phyloP scores from a whole-genome alignment of 2,113 vertebrate genomes.

The Octodon degus region DNA sequence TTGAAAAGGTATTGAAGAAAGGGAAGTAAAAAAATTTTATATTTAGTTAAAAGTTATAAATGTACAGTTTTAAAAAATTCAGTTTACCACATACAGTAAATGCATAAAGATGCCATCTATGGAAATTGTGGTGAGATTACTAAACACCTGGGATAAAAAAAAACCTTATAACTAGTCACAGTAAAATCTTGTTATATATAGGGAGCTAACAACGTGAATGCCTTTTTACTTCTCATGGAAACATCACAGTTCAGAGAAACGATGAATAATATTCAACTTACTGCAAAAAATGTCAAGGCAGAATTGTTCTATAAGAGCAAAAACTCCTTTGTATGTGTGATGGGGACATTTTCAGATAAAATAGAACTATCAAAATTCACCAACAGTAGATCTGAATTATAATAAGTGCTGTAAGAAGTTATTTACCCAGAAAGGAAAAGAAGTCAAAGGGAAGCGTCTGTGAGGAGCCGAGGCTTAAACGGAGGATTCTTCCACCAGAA shows the following conservation, averaged over 20 bases:
- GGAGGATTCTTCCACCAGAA: neutral
- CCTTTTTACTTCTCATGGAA: neutral
- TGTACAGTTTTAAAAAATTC: neutral
- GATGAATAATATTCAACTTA: neutral
- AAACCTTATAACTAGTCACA: neutral
- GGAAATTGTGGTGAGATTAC: neutral
- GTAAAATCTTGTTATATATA: neutral
- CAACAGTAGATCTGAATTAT: neutral
- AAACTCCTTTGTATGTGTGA: neutral
- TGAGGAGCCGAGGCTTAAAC: neutral
- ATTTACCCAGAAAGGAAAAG: neutral
- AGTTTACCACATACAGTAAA: neutral
- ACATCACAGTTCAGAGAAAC: neutral
- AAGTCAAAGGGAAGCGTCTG: neutral
- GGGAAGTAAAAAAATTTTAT: neutral
- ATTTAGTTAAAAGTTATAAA: neutral
- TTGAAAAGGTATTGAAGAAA: neutral
- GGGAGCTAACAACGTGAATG: neutral
- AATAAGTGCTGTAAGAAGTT: neutral
- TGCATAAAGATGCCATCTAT: neutral
- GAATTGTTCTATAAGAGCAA: neutral
- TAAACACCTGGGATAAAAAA: neutral
- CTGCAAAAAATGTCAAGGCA: neutral
- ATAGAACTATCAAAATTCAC: neutral
- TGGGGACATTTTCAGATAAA: neutral